Evolutionary conservation across 1,140 invertebrate species (phyloP).

Genomic region (Drosophila littoralis): DNA sequence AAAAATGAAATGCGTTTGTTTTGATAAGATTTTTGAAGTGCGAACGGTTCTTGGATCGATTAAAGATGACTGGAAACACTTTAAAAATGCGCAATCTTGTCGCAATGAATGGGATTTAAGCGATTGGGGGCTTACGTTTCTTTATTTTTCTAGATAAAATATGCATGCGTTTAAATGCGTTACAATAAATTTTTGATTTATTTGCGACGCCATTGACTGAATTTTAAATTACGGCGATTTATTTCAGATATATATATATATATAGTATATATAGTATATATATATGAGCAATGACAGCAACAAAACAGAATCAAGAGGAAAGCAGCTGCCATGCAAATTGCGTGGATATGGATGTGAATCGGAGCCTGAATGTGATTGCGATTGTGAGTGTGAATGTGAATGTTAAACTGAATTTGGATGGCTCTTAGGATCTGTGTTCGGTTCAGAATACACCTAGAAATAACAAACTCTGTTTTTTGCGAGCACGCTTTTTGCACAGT

Average conservation of each 20-base stretch:
- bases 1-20: background rate
- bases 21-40: background rate
- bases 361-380: conserved; percentile 1
- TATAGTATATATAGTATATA: conserved; percentile 19
- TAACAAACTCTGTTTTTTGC: conserved; percentile 35
- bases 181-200: conserved; percentile 82
- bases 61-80: background rate
- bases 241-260: conserved; percentile 71
- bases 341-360: conserved; percentile 36
- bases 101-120: conserved; percentile 2
- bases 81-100: conserved; percentile 27
- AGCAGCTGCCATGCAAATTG: conserved; percentile 67
- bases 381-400: background rate
- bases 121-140: background rate
- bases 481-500: conserved; percentile 15
- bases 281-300: conserved; percentile 9
- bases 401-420: background rate
- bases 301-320: conserved; percentile 30
- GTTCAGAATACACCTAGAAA: conserved; percentile 28
- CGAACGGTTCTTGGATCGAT: background rate
- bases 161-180: conserved; percentile 79
- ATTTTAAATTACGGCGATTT: conserved; percentile 78
- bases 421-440: conserved; percentile 30
- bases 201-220: conserved; percentile 80
- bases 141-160: conserved; percentile 62